Conservation (phyloP, 1,140 invertebrate genomes). For the Lucilia sericata region DNA sequence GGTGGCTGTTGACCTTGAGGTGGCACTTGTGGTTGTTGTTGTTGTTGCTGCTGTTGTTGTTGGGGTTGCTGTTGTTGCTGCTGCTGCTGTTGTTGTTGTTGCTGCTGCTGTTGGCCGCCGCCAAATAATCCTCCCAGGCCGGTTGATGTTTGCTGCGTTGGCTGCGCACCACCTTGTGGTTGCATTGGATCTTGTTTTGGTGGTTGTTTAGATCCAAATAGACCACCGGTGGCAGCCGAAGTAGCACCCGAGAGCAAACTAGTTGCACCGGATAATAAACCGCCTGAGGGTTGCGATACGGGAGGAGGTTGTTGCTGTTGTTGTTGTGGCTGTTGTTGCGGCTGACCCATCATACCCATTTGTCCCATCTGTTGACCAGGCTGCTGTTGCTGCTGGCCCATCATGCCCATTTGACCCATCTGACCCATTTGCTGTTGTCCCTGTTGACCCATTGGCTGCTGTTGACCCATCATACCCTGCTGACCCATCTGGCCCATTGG, state of each 20-base stretch:
- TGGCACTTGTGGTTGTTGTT: constrained; percentile 66
- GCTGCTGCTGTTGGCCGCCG: constrained; percentile 58
- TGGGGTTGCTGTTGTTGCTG: constrained; percentile 57
- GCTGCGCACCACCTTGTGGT: constrained; percentile 67
- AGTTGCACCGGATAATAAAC: constrained; percentile 66
- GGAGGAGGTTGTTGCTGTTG: constrained; percentile 65
- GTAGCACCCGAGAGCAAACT: constrained; percentile 68
- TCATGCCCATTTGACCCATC: constrained; percentile 62
- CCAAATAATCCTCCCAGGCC: constrained; percentile 59
- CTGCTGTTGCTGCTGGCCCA: constrained; percentile 55
- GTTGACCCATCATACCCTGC: constrained; percentile 51
- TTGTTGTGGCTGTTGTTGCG: constrained; percentile 63
- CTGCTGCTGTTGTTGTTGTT: constrained; percentile 51
- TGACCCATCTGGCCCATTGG: constrained; percentile 66
- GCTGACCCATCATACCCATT: constrained; percentile 52
- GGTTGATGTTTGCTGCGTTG: constrained; percentile 67
- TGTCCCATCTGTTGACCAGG: constrained; percentile 56
- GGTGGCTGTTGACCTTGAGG: constrained; percentile 67
- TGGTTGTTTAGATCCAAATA: constrained; percentile 67
- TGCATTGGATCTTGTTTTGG: constrained; percentile 67
- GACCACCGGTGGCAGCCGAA: constrained; percentile 68
- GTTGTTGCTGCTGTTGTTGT: constrained; percentile 53
- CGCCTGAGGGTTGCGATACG: constrained; percentile 61
- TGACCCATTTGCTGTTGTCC: constrained; percentile 49
- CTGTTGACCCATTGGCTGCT: constrained; percentile 61